phyloP scores from a whole-genome alignment of 2,797 vertebrate species.

The Labroides dimidiatus region DNA sequence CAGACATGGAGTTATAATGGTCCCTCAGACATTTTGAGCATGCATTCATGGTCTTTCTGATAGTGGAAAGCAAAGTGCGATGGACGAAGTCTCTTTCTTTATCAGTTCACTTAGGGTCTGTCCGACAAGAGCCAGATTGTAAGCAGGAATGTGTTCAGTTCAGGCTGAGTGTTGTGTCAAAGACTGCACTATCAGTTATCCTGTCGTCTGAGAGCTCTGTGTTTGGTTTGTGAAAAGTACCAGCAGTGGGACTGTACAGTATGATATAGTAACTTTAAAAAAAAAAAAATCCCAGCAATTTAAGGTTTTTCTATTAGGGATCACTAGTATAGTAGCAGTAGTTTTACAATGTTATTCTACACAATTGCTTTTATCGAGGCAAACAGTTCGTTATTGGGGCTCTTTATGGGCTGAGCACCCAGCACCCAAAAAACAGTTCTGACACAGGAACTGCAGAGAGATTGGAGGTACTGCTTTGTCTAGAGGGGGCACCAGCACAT shows the following conservation, averaged over 20 bases:
- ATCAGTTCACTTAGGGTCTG: conserved; percentile 68
- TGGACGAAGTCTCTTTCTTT: conserved; percentile 60
- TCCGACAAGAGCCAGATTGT: conserved; percentile 74
- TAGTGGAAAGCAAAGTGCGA: conserved; percentile 45
- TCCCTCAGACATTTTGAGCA: conserved; percentile 42
- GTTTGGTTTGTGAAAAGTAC: conserved; percentile 26
- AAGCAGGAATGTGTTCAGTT: conserved; percentile 74
- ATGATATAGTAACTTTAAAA: neutral
- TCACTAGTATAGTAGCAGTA: neutral
- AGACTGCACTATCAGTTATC: conserved; percentile 57
- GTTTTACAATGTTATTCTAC: no score
- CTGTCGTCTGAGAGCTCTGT: conserved; percentile 45
- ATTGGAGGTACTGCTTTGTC: no score
- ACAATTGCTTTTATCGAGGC: no score
- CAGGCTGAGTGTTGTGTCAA: conserved; percentile 53
- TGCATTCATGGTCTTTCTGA: conserved; percentile 49
- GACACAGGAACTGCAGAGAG: no score
- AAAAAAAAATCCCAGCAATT: conserved; percentile 8
- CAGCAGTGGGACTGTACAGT: neutral
- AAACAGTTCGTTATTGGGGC: no score
- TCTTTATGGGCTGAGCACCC: no score
- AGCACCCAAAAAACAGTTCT: no score
- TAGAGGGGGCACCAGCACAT: no score
- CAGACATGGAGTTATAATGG: conserved; percentile 33
- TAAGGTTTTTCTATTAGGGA: neutral